Percentiles rank a stretch among this genome's conserved stretches.
phyloP scores from a whole-genome alignment of 2,113 vertebrate species.

The Rhizomys pruinosus region DNA sequence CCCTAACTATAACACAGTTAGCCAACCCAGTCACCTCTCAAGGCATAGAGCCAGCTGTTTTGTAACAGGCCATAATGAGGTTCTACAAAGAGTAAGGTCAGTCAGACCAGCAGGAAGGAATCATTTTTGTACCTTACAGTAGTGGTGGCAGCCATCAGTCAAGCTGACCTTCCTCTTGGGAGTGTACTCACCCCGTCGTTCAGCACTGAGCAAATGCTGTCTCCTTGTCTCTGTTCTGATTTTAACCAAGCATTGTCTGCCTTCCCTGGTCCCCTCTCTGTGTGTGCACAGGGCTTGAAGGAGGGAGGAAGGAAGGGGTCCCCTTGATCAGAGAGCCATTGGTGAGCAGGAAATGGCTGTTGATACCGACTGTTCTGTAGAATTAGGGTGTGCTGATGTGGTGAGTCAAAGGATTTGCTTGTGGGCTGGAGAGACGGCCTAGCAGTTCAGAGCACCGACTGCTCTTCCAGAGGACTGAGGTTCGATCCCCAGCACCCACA shows the following conservation, averaged over 20 bases:
- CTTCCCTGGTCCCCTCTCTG: background rate
- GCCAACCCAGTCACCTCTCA: background rate
- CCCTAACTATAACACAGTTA: background rate
- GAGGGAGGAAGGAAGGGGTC: background rate
- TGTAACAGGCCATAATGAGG: background rate
- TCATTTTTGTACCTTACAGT: background rate
- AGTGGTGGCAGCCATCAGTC: background rate
- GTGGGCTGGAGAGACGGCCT: too few relatives aligned
- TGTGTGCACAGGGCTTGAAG: background rate
- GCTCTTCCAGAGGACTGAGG: too few relatives aligned
- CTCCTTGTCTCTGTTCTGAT: background rate
- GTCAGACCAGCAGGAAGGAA: background rate
- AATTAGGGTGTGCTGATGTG: background rate
- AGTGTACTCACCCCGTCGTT: background rate
- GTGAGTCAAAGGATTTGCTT: too few relatives aligned
- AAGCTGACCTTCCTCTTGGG: background rate
- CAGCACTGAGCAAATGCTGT: fast-evolving
- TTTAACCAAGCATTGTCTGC: slow-evolving; percentile 30
- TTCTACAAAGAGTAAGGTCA: background rate
- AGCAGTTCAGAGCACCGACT: too few relatives aligned
- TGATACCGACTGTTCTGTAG: background rate
- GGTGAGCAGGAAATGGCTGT: slow-evolving; percentile 16
- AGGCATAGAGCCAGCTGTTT: background rate
- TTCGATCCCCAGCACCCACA: too few relatives aligned
- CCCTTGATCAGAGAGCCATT: background rate